A percentile compares a stretch with the other conserved stretches of the same genome.
These are phyloP conservation scores for Pogonus chalceus DNA, from an alignment of 1,140 invertebrate species.

Conservation along the genomic window DNA sequence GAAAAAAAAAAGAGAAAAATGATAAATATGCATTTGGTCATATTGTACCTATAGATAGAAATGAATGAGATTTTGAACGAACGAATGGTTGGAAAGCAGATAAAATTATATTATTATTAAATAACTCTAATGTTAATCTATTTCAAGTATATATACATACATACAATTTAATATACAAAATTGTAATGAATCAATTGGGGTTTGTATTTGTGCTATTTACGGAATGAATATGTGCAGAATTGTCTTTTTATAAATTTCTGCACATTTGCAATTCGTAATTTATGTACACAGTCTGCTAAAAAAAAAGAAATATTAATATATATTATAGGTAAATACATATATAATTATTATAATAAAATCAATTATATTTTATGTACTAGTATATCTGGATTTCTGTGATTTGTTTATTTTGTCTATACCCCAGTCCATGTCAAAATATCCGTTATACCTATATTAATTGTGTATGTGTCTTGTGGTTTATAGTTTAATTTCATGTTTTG, in stretches of 20 bases:
- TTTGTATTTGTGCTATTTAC: constrained; percentile 18
- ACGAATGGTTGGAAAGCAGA: constrained; percentile 12
- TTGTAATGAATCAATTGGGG: constrained; percentile 24
- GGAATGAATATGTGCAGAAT: no score
- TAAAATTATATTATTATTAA: constrained; percentile 19
- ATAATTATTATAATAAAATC: constrained; percentile 26
- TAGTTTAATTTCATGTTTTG: no score
- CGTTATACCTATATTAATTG: no score
- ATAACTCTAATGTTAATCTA: constrained; percentile 25
- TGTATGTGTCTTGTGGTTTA: no score
- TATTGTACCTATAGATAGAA: constrained; percentile 23
- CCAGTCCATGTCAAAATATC: no score
- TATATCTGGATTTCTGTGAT: constrained; percentile 3
- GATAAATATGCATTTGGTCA: constrained; percentile 14
- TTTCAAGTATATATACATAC: constrained; percentile 1
- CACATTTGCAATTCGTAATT: constrained; percentile 11
- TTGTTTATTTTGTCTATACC: no score
- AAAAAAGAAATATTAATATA: constrained; percentile 22
- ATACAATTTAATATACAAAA: constrained; percentile 9
- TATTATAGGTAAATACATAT: constrained; percentile 22
- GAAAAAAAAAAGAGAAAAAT: not conserved
- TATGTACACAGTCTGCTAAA: not conserved
- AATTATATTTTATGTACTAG: constrained; percentile 31
- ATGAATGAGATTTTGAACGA: constrained; percentile 1
- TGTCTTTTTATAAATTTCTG: no score